phyloP scores from a whole-genome alignment of 1,140 invertebrate genomes.

The Euwallacea fornicatus region DNA sequence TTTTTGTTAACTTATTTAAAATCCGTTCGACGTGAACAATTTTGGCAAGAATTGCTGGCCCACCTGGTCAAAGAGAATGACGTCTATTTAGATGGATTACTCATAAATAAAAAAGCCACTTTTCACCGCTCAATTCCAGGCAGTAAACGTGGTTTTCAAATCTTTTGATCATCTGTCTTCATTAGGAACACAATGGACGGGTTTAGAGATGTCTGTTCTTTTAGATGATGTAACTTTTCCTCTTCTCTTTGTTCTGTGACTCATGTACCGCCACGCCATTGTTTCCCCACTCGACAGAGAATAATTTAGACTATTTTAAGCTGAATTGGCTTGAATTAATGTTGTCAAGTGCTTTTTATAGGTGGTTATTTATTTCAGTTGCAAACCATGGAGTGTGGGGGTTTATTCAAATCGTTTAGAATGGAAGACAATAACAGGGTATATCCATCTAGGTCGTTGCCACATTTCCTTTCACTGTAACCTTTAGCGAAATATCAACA shows the following conservation, averaged over 20 bases:
- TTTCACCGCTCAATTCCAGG: conserved; percentile 22
- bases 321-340: conserved; percentile 26
- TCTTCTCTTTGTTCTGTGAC: conserved; percentile 41
- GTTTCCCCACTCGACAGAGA: conserved; percentile 45
- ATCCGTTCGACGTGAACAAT: no score
- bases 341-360: conserved; percentile 20
- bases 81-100: no score
- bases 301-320: conserved; percentile 43
- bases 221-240: conserved; percentile 43
- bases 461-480: conserved; percentile 28
- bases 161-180: conserved; percentile 52
- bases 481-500: conserved; percentile 38
- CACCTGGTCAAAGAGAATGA: no score
- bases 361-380: neutral
- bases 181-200: conserved; percentile 50
- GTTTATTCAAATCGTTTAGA: conserved; percentile 1
- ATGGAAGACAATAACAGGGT: neutral
- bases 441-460: conserved; percentile 19
- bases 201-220: conserved; percentile 47
- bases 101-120: conserved; percentile 1
- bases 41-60: no score
- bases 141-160: conserved; percentile 43
- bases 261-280: conserved; percentile 43
- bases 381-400: neutral
- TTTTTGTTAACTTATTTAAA: neutral